phyloP scores from a whole-genome alignment of 2,888 invertebrate species.

The Pyrocoelia pectoralis region DNA sequence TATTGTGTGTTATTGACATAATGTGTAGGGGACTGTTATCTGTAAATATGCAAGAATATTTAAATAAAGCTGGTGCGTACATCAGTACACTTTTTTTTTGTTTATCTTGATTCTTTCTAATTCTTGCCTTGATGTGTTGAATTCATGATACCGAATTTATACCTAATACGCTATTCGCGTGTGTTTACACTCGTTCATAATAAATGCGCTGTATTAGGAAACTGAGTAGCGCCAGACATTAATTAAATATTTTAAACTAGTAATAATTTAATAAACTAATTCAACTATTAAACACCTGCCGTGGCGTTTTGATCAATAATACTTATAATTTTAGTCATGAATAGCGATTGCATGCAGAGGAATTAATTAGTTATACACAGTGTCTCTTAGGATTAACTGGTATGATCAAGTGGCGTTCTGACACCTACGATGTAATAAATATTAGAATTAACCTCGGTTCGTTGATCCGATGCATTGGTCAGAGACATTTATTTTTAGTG shows the following conservation, averaged over 20 bases:
- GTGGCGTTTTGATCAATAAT: constrained; percentile 21
- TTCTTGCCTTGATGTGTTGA: too few species aligned
- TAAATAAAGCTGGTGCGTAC: too few species aligned
- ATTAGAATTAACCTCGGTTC: constrained; percentile 34
- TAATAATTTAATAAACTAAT: constrained; percentile 7
- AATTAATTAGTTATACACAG: constrained; percentile 25
- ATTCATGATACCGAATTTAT: too few species aligned
- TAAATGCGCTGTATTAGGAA: neutral
- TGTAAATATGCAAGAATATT: too few species aligned
- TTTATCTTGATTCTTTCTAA: too few species aligned
- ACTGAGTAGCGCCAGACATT: neutral
- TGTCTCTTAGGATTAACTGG: constrained; percentile 30
- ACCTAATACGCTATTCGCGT: too few species aligned
- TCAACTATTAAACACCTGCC: neutral
- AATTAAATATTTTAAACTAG: neutral
- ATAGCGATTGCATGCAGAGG: constrained; percentile 16
- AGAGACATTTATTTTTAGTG: constrained; percentile 35
- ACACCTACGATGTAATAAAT: constrained; percentile 35
- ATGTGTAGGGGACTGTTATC: too few species aligned
- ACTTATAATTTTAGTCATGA: constrained; percentile 20
- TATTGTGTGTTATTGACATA: too few species aligned
- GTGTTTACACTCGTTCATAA: neutral
- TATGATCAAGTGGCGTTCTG: constrained; percentile 27
- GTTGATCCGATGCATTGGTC: constrained; percentile 36
- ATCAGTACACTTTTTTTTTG: too few species aligned